Evolutionary conservation across 2,797 vertebrate genomes (phyloP).

Genomic region (Alcedo atthis): DNA sequence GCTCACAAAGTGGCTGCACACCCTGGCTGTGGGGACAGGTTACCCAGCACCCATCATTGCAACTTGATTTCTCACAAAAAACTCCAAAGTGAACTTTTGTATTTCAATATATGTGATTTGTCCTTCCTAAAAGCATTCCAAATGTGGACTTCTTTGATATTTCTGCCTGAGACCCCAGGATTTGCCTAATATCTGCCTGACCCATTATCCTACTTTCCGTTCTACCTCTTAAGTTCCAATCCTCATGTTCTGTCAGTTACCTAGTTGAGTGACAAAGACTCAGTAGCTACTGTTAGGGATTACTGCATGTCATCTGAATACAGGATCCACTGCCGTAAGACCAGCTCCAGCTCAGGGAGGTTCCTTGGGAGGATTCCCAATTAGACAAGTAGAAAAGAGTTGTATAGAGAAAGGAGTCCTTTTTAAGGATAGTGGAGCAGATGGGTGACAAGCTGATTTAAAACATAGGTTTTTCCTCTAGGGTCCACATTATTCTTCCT

Average conservation of each 20-base stretch:
- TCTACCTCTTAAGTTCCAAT: neutral
- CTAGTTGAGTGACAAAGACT: neutral
- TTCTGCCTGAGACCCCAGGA: neutral
- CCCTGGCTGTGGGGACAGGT: neutral
- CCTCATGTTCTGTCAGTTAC: neutral
- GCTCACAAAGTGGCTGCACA: neutral
- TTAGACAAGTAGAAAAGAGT: neutral
- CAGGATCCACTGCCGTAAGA: neutral
- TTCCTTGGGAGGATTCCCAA: fast-evolving
- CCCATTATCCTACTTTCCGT: neutral
- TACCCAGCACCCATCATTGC: neutral
- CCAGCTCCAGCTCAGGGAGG: neutral
- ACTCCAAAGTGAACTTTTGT: neutral
- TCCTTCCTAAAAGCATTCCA: neutral
- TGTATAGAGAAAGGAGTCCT: neutral
- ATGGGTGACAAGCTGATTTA: neutral
- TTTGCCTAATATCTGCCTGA: neutral
- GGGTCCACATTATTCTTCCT: neutral
- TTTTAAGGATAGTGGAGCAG: neutral
- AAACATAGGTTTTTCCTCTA: neutral
- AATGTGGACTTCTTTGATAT: neutral
- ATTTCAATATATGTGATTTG: neutral
- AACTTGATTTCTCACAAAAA: neutral
- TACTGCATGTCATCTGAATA: neutral
- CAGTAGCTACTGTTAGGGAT: neutral